Conservation (phyloP, 1,140 invertebrate species). For the Euglossa dilemma region DNA sequence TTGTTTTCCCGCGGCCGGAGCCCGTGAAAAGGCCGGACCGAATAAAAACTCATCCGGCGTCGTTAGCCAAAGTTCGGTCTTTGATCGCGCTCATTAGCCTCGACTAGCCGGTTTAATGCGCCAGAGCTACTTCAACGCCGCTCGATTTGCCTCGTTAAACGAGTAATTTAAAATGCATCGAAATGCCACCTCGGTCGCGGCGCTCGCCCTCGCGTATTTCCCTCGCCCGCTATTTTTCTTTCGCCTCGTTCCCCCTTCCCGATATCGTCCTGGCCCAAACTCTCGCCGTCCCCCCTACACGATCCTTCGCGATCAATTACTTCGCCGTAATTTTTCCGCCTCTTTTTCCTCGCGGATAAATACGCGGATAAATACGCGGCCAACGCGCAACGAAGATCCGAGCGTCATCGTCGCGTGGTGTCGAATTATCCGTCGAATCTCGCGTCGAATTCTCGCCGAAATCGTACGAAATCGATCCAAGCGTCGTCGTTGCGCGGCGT, state of each 20-base stretch:
- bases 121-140: constrained; percentile 18
- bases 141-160: constrained; percentile 42
- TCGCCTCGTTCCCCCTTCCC: neutral
- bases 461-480: too few species aligned
- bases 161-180: constrained; percentile 46
- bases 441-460: too few species aligned
- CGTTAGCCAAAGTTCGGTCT: constrained; percentile 35
- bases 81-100: constrained; percentile 45
- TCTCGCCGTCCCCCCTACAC: neutral
- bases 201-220: neutral
- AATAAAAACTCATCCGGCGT: constrained; percentile 27
- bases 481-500: too few species aligned
- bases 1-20: neutral
- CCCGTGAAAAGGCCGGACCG: neutral
- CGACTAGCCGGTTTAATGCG: constrained; percentile 41
- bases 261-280: neutral
- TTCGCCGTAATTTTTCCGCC: neutral
- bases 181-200: neutral
- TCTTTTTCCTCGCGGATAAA: neutral
- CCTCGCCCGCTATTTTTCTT: neutral
- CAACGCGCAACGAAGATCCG: too few species aligned
- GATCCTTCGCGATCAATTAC: neutral
- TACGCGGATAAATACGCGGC: neutral
- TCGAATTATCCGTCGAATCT: too few species aligned
- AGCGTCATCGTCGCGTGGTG: too few species aligned